A percentile compares a stretch with the other conserved stretches of the same genome.
Evolutionary conservation across 2,888 invertebrate genomes (phyloP).

Genomic region (Patella caerulea): DNA sequence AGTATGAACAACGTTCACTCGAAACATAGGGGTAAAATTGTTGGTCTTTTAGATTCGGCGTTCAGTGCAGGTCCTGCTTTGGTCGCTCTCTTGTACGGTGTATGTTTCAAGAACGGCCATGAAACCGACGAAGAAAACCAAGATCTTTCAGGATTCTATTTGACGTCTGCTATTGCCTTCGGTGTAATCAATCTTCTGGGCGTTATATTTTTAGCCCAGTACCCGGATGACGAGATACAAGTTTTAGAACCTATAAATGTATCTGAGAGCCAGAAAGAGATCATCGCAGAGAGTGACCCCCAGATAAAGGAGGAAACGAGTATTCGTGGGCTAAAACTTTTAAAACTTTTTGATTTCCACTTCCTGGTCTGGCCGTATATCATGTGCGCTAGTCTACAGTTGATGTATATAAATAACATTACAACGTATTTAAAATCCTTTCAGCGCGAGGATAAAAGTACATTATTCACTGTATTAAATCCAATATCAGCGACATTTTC

Average conservation of each 20-base stretch:
- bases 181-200: constrained; percentile 46
- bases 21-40: constrained; percentile 53
- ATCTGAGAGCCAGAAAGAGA: constrained; percentile 3
- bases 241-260: constrained; percentile 6
- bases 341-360: constrained; percentile 52
- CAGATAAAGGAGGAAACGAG: constrained; percentile 20
- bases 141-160: constrained; percentile 53
- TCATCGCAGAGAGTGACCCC: constrained; percentile 10
- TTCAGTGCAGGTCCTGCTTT: constrained; percentile 57
- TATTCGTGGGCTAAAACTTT: constrained; percentile 45
- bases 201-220: constrained; percentile 37
- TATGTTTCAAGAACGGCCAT: constrained; percentile 46
- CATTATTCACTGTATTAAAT: constrained; percentile 51
- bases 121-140: constrained; percentile 51
- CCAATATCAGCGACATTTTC: constrained; percentile 51
- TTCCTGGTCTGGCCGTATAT: constrained; percentile 56
- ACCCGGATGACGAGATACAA: constrained; percentile 32
- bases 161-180: constrained; percentile 47
- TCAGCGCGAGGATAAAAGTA: constrained; percentile 48
- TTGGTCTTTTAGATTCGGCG: constrained; percentile 55
- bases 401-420: constrained; percentile 55
- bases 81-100: constrained; percentile 50
- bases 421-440: constrained; percentile 56
- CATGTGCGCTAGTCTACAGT: constrained; percentile 55
- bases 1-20: constrained; percentile 52